phyloP scores from a whole-genome alignment of 2,797 vertebrate species.

The Pseudochaenichthys georgianus region DNA sequence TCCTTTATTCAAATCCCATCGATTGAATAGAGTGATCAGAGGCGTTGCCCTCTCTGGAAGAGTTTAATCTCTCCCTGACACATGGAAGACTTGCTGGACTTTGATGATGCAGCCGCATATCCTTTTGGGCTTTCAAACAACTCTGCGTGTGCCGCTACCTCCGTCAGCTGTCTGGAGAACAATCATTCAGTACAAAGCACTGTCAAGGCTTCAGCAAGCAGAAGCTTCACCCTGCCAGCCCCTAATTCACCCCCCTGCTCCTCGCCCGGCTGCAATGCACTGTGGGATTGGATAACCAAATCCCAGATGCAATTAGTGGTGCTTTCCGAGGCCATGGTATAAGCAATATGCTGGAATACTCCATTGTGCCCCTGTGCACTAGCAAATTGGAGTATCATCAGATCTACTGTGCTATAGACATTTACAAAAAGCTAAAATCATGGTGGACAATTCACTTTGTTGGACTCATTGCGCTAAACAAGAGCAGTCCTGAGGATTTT shows the following conservation, averaged over 20 bases:
- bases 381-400: conserved; percentile 77
- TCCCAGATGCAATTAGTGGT: conserved; percentile 86
- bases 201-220: conserved; percentile 86
- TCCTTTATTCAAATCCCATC: conserved; percentile 87
- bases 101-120: conserved; percentile 87
- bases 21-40: conserved; percentile 88
- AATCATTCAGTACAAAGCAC: conserved; percentile 89
- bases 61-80: conserved; percentile 87
- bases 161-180: conserved; percentile 89
- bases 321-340: conserved; percentile 84
- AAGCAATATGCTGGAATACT: conserved; percentile 79
- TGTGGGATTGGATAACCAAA: conserved; percentile 85
- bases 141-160: conserved; percentile 79
- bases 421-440: conserved; percentile 72
- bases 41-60: conserved; percentile 84
- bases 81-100: conserved; percentile 87
- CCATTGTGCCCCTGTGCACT: conserved; percentile 71
- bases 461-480: conserved; percentile 67
- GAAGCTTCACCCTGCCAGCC: conserved; percentile 82
- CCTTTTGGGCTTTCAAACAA: conserved; percentile 88
- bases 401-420: conserved; percentile 66
- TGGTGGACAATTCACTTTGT: conserved; percentile 73
- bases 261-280: conserved; percentile 79
- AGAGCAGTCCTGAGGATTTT: conserved; percentile 69
- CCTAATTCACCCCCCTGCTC: conserved; percentile 82